Evolutionary conservation across 2,888 invertebrate species (phyloP).

Genomic region (Julus scanicus): DNA sequence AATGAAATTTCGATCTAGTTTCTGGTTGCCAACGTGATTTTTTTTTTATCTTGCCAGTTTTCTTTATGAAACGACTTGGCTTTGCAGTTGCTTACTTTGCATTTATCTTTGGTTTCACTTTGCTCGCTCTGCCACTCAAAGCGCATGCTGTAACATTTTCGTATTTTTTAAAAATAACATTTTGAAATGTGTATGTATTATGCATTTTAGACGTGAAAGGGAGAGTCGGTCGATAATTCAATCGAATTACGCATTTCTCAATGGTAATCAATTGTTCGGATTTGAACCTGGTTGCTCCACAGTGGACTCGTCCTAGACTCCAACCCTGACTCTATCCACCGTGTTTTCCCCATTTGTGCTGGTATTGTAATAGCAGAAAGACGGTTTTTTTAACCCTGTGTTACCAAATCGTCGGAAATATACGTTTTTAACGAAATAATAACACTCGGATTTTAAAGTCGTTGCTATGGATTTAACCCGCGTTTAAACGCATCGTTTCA

Average conservation of each 20-base stretch:
- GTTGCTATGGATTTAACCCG: not conserved
- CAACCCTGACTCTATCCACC: constrained; percentile 7
- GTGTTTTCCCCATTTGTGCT: not conserved
- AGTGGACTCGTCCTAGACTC: constrained; percentile 28
- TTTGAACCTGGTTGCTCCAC: not conserved
- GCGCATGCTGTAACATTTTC: not conserved
- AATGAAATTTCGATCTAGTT: not conserved
- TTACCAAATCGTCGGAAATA: not conserved
- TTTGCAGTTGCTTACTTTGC: not conserved
- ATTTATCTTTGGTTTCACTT: not conserved
- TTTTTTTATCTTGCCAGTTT: not conserved
- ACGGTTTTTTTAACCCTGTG: not conserved
- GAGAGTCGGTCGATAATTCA: constrained; percentile 27
- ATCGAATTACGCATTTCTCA: constrained; percentile 34
- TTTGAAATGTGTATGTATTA: not conserved
- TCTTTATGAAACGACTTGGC: not conserved
- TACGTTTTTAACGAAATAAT: not conserved
- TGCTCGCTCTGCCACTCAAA: not conserved
- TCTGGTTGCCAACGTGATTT: not conserved
- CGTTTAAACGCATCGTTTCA: not conserved
- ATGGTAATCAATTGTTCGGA: constrained; percentile 16
- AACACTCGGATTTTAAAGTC: not conserved
- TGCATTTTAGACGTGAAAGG: not conserved
- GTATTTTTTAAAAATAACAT: not conserved
- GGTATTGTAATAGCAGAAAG: not conserved